phyloP scores from a whole-genome alignment of 2,888 invertebrate genomes.

The Dasysyrphus tricinctus region DNA sequence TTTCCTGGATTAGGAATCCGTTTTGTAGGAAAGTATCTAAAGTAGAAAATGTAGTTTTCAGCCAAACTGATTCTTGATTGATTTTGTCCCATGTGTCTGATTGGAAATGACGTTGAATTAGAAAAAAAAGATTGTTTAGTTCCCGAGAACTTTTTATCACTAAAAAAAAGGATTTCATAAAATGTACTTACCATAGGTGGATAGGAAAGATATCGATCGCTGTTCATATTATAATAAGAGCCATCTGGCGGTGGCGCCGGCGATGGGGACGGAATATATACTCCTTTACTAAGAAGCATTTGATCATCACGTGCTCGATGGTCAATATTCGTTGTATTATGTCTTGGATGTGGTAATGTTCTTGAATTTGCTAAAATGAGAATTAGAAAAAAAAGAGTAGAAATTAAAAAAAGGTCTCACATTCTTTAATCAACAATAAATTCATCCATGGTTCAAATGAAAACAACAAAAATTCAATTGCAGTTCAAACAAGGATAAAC shows the following conservation, averaged over 20 bases:
- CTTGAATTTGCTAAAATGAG: constrained; percentile 81
- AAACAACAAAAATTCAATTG: neutral
- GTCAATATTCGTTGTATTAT: constrained; percentile 80
- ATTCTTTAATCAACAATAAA: neutral
- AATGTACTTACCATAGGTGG: constrained; percentile 86
- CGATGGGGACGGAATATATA: constrained; percentile 85
- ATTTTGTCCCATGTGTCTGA: no score
- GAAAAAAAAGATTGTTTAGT: no score
- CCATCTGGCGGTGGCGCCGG: constrained; percentile 91
- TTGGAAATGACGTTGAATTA: no score
- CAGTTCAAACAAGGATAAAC: neutral
- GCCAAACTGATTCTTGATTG: no score
- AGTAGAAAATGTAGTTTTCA: no score
- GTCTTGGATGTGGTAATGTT: constrained; percentile 83
- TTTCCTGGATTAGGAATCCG: no score
- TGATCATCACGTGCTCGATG: constrained; percentile 83
- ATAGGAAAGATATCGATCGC: constrained; percentile 91
- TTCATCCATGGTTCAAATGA: neutral
- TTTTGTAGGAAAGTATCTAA: no score
- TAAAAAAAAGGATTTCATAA: no score
- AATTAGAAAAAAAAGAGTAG: constrained; percentile 48
- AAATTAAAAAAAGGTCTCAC: no score
- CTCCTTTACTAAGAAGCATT: constrained; percentile 83
- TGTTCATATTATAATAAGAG: constrained; percentile 91
- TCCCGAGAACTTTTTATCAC: no score